A percentile compares a stretch with the other conserved stretches of the same genome.
Evolutionary conservation across 1,140 invertebrate genomes (phyloP).

Genomic region (Drosophila tropicalis): DNA sequence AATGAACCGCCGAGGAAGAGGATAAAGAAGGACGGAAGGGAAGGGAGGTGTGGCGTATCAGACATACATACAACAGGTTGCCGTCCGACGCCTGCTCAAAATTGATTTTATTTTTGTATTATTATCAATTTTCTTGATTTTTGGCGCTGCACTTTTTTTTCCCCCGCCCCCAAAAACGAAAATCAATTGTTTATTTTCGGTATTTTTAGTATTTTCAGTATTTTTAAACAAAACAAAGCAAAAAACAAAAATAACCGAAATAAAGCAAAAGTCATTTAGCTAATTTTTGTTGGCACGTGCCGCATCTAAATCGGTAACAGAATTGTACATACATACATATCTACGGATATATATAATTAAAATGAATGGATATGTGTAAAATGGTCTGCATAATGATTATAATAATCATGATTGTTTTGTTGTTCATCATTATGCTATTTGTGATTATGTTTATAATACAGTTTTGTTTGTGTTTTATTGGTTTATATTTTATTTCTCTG

Average conservation of each 20-base stretch:
- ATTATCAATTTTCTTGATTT: conserved; percentile 66
- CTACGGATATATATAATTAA: conserved; percentile 13
- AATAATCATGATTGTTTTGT: not conserved
- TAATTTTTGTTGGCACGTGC: conserved; percentile 62
- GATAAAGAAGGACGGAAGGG: conserved; percentile 39
- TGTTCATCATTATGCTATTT: not conserved
- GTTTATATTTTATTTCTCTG: conserved; percentile 38
- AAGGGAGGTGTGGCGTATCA: conserved; percentile 1
- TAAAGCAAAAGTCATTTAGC: conserved; percentile 6
- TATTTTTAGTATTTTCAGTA: conserved; percentile 55
- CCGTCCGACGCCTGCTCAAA: conserved; percentile 18
- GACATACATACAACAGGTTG: conserved; percentile 51
- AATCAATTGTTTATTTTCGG: conserved; percentile 61
- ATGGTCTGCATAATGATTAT: conserved; percentile 30
- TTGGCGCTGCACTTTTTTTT: conserved; percentile 2
- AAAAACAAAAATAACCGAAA: conserved; percentile 19
- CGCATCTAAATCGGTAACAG: conserved; percentile 57
- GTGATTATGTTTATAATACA: conserved; percentile 35
- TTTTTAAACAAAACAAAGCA: conserved; percentile 15
- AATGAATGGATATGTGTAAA: conserved; percentile 18
- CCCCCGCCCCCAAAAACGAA: conserved; percentile 9
- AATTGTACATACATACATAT: conserved; percentile 1
- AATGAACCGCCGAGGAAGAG: conserved; percentile 45
- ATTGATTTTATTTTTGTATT: conserved; percentile 31
- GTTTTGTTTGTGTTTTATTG: conserved; percentile 26